Percentiles rank a stretch among this genome's conserved stretches.
Evolutionary conservation across 1,140 invertebrate species (phyloP).

Genomic region (Sitophilus oryzae): DNA sequence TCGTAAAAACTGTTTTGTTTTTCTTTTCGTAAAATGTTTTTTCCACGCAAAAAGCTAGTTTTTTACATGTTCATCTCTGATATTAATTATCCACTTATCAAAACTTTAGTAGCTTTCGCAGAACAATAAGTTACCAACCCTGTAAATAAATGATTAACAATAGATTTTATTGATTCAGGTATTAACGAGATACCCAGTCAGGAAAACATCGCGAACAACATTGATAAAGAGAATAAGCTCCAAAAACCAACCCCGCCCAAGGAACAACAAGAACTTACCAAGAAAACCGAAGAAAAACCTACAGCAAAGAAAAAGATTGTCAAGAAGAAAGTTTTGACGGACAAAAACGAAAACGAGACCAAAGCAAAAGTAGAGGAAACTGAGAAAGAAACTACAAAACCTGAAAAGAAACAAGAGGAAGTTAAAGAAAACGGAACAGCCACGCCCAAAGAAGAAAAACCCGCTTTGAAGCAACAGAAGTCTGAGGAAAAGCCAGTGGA

Average conservation of each 20-base stretch:
- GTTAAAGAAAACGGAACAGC: conserved; percentile 15
- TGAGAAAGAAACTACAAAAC: conserved; percentile 11
- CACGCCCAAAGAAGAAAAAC: conserved; percentile 28
- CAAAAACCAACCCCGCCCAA: conserved; percentile 29
- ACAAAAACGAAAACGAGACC: conserved; percentile 43
- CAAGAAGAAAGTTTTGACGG: conserved; percentile 38
- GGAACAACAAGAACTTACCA: conserved; percentile 26
- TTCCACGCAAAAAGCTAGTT: no score
- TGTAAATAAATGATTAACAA: neutral
- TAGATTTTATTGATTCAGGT: conserved; percentile 9
- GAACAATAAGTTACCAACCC: no score
- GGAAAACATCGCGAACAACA: conserved; percentile 37
- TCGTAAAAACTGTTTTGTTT: no score
- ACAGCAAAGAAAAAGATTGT: conserved; percentile 35
- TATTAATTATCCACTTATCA: no score
- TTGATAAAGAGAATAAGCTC: conserved; percentile 43
- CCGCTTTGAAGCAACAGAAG: conserved; percentile 37
- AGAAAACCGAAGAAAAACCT: conserved; percentile 31
- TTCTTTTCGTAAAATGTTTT: no score
- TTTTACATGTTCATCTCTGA: no score
- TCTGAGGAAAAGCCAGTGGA: conserved; percentile 44
- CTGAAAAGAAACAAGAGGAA: conserved; percentile 22
- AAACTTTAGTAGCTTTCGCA: no score
- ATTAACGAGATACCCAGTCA: conserved; percentile 40
- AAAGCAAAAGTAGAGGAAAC: conserved; percentile 38